Base-by-base conservation (phyloP, 2,113 vertebrate species). In the Ptychochromis oligacanthus region DNA sequence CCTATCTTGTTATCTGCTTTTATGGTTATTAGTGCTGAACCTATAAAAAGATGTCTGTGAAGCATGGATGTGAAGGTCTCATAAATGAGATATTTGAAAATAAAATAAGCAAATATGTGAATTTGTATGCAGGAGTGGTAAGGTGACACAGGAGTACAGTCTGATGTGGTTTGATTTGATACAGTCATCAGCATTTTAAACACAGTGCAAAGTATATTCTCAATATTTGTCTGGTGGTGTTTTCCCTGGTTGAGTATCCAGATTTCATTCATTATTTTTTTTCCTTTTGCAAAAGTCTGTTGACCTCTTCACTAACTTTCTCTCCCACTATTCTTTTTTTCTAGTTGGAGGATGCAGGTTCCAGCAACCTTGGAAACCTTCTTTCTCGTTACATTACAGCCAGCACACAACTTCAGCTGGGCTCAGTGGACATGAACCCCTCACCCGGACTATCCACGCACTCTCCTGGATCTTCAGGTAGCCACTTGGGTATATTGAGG, bases 401-500 rank as follows among this genome's bases (percentile, higher is more conserved):
- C 91, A 98, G 96, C 92, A 97, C 97, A n/a, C 96, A 98, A 72
- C 96, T 96, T 56, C 96, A 96, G 56, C 95, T 97, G 10, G 90
- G 90, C 18, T 95, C 96, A 52, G 93, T 96, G 86, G 97, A 96
- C 89, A 97, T 99, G 96, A 99, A 98, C 92, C 96, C 97, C 13
- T 99, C 98, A 65, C 98, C 98, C 18, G 97, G 96, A 86, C 97
- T 97, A 79, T 99, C 97, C 70, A 97, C 97, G 65, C 96, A 99
- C 2, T 99, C 98, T 26, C 97, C 98, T 79, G 98, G 98, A 79
- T 99, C 97, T 80, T 98, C 97, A 97, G 98, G 98, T 99, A 93
- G 2, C 13, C 11, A 12, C 34, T 56, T 0, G 1, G 38, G 38
- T 67, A 24, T 26, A 54, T 72, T 49, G 61, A 13, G n/a, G 20